Evolutionary conservation across 2,797 vertebrate genomes (phyloP).

Genomic region (Rhincodon typus): DNA sequence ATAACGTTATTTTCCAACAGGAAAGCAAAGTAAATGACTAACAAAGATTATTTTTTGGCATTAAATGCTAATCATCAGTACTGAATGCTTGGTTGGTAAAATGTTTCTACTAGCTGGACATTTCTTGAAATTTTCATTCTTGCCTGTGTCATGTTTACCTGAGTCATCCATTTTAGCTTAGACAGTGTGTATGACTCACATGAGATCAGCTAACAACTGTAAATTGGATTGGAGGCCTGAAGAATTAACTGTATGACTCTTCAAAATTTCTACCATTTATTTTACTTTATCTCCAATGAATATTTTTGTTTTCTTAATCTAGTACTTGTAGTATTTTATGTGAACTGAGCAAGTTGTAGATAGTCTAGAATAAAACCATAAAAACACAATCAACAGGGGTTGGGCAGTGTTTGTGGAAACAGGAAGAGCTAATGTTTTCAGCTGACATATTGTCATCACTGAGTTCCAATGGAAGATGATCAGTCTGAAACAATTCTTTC

Average conservation of each 20-base stretch:
- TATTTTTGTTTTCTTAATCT: not conserved
- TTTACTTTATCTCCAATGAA: not conserved
- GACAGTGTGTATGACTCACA: not conserved
- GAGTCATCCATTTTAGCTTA: not conserved
- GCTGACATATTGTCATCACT: not conserved
- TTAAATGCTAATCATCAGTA: not conserved
- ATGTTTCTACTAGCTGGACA: not conserved
- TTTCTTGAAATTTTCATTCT: constrained; percentile 15
- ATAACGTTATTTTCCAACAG: not conserved
- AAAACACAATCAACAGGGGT: not conserved
- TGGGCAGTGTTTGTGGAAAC: not conserved
- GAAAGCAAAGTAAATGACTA: not conserved
- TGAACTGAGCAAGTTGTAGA: not conserved
- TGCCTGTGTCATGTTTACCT: not conserved
- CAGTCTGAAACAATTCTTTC: not conserved
- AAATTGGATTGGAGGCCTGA: not conserved
- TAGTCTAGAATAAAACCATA: not conserved
- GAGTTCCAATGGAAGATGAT: not conserved
- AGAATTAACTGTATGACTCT: not conserved
- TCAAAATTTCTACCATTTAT: not conserved
- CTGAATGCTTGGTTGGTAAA: not conserved
- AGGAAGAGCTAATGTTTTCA: not conserved
- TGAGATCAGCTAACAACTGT: not conserved
- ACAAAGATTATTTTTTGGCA: not conserved
- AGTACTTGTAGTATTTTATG: not conserved